These are phyloP conservation scores for Dinocampus coccinellae DNA, from an alignment of 2,888 invertebrate species.

Conservation along the genomic window DNA sequence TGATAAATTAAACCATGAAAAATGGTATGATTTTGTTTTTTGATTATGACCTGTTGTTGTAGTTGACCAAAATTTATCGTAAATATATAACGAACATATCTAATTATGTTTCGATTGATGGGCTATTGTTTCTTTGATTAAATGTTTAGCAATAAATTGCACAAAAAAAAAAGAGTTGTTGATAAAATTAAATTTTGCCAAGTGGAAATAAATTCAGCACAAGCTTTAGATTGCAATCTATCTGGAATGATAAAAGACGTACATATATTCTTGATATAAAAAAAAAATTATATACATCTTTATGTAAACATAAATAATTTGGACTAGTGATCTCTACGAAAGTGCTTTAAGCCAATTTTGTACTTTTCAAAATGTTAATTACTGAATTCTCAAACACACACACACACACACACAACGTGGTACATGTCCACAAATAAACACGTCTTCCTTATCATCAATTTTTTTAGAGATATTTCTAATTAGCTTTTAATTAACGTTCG, in stretches of 20 bases:
- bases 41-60: not conserved
- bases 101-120: not conserved
- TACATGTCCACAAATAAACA: not conserved
- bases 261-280: slow-evolving; percentile 22
- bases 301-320: not conserved
- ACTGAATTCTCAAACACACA: not conserved
- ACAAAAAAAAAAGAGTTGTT: no score
- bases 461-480: not conserved
- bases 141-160: not conserved
- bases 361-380: slow-evolving; percentile 3
- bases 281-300: not conserved
- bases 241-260: not conserved
- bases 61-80: not conserved
- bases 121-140: slow-evolving; percentile 1
- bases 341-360: slow-evolving; percentile 8
- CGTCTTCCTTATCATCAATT: not conserved
- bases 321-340: not conserved
- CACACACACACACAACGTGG: not conserved
- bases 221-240: not conserved
- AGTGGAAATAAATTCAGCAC: not conserved
- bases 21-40: not conserved
- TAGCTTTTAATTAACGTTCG: not conserved
- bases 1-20: not conserved
- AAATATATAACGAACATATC: not conserved
- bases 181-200: slow-evolving; percentile 8